These are phyloP conservation scores for Crenichthys baileyi DNA, from an alignment of 2,797 vertebrate genomes.

Conservation along the genomic window DNA sequence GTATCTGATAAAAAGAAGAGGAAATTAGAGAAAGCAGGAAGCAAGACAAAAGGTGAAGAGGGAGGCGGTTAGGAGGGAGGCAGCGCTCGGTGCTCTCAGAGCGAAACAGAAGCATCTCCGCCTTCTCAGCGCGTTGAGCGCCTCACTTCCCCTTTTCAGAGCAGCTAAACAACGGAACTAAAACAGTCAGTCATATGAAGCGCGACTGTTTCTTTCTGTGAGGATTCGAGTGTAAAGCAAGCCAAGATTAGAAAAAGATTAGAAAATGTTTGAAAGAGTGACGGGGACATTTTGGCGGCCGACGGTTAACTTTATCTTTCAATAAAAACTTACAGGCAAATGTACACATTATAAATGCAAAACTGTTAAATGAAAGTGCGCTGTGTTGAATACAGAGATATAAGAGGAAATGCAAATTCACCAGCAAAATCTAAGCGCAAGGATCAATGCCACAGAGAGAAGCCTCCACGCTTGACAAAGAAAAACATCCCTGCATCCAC, in stretches of 20 bases:
- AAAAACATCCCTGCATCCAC: slow-evolving; percentile 16
- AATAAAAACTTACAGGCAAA: not conserved
- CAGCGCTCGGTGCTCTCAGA: slow-evolving; percentile 27
- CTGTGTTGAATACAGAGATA: not conserved
- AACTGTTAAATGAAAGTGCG: not conserved
- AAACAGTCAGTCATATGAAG: too few relatives aligned
- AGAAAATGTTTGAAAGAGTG: not conserved
- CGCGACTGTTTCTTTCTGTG: not conserved
- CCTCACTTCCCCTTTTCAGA: slow-evolving; percentile 48
- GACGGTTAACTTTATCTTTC: not conserved
- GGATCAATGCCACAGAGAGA: not conserved
- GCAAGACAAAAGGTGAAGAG: not conserved
- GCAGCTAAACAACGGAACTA: slow-evolving; percentile 1
- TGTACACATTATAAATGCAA: not conserved
- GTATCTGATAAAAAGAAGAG: not conserved
- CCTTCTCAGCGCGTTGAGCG: slow-evolving; percentile 28
- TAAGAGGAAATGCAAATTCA: slow-evolving; percentile 3
- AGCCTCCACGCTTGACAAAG: slow-evolving; percentile 18
- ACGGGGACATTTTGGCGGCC: not conserved
- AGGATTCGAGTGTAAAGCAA: not conserved
- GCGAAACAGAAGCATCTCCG: slow-evolving; percentile 44
- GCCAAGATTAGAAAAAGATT: not conserved
- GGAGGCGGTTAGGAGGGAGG: not conserved
- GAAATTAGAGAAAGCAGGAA: slow-evolving; percentile 5
- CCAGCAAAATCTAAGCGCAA: slow-evolving; percentile 8